Percentiles rank a stretch among this genome's conserved stretches.
phyloP scores from a whole-genome alignment of 2,888 invertebrate species.

The Digitonthophagus gazella region DNA sequence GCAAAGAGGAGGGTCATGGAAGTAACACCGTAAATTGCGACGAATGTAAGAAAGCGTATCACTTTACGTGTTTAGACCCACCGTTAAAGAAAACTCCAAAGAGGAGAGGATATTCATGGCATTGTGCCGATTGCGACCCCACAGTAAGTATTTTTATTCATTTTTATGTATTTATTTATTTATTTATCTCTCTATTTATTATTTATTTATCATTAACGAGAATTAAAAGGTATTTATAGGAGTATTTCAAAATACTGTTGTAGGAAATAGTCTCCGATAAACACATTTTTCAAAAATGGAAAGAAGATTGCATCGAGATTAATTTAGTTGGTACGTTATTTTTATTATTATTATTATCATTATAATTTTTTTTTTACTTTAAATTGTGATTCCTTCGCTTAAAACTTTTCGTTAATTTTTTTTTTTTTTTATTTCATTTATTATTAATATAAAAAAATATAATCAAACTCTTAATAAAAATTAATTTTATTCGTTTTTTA shows the following conservation, averaged over 20 bases:
- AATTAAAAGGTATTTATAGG: neutral
- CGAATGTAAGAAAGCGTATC: constrained; percentile 86
- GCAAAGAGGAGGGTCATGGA: constrained; percentile 59
- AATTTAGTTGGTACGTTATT: neutral
- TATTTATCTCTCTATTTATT: neutral
- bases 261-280: neutral
- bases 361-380: too few species aligned
- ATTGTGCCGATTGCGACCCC: constrained; percentile 93
- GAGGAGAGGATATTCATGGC: constrained; percentile 92
- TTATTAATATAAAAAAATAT: too few species aligned
- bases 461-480: too few species aligned
- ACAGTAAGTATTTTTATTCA: constrained; percentile 66
- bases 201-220: neutral
- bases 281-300: neutral
- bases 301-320: neutral
- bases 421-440: too few species aligned
- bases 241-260: neutral
- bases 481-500: too few species aligned
- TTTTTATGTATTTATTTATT: neutral
- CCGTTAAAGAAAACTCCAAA: constrained; percentile 93
- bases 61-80: constrained; percentile 90
- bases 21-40: constrained; percentile 81
- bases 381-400: too few species aligned
- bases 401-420: too few species aligned
- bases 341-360: neutral